These are phyloP conservation scores for Craseonycteris thonglongyai DNA, from an alignment of 2,113 vertebrate species.

Conservation along the genomic window DNA sequence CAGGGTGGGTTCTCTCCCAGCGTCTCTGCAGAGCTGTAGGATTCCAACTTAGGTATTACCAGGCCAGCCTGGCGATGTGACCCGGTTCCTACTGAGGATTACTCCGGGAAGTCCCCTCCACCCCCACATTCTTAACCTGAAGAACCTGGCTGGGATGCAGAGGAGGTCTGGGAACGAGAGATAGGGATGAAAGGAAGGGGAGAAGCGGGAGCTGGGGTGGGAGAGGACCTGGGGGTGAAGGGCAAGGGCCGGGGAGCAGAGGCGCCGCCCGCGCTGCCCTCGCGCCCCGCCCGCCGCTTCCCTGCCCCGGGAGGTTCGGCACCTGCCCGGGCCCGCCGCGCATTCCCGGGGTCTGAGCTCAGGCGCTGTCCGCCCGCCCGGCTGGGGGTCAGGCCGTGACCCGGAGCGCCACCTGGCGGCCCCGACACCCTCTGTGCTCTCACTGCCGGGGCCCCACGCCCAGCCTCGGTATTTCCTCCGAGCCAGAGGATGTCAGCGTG, in stretches of 20 bases:
- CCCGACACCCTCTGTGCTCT: neutral
- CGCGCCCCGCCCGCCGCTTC: neutral
- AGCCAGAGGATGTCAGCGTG: neutral
- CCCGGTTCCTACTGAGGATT: neutral
- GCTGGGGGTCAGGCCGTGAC: neutral
- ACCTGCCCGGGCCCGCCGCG: constrained; percentile 40
- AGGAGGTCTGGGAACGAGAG: neutral
- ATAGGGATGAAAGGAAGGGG: neutral
- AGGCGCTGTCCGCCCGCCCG: neutral
- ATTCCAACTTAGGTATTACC: neutral
- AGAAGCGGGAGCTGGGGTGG: neutral
- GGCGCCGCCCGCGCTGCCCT: neutral
- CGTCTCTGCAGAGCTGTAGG: neutral
- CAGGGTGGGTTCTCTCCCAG: neutral
- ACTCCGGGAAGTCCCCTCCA: neutral
- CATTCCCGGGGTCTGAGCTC: constrained; percentile 54
- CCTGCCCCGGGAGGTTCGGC: neutral
- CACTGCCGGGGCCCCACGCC: neutral
- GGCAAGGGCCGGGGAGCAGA: constrained; percentile 20
- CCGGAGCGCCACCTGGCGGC: constrained; percentile 42
- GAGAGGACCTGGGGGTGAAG: neutral
- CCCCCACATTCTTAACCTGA: neutral
- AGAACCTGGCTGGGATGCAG: neutral
- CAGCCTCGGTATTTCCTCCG: constrained; percentile 37
- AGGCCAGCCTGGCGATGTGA: neutral